Evolutionary conservation across 2,113 vertebrate species (phyloP).

Genomic region (Tylochromis polylepis): DNA sequence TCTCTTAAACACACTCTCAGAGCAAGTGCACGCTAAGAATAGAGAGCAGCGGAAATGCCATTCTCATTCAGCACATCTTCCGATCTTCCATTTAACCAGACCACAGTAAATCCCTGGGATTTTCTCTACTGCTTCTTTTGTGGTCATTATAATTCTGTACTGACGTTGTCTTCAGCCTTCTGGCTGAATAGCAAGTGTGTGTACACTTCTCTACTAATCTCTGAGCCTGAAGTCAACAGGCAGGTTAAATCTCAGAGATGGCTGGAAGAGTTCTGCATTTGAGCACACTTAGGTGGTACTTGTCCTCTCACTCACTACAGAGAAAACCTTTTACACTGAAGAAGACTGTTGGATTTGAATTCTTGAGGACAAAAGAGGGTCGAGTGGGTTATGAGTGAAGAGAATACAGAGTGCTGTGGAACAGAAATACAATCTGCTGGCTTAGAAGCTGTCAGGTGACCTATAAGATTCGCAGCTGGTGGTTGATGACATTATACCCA

Average conservation of each 20-base stretch:
- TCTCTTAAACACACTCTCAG: background rate
- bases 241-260: conserved; percentile 55
- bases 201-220: conserved; percentile 54
- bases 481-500: background rate
- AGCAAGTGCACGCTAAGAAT: background rate
- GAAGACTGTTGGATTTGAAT: conserved; percentile 49
- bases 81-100: conserved; percentile 29
- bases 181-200: conserved; percentile 46
- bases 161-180: background rate
- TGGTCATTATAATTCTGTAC: conserved; percentile 60
- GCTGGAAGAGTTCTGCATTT: conserved; percentile 19
- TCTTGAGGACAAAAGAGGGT: conserved; percentile 26
- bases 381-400: background rate
- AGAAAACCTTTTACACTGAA: conserved; percentile 19
- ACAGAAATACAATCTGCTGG: background rate
- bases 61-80: conserved; percentile 41
- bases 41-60: background rate
- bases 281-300: conserved; percentile 27
- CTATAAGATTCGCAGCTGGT: background rate
- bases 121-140: conserved; percentile 43
- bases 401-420: background rate
- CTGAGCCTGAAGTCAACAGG: conserved; percentile 54
- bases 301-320: conserved; percentile 29
- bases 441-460: background rate
- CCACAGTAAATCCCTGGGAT: conserved; percentile 53